Base-by-base conservation (phyloP, 1,140 invertebrate genomes). In the Aphelenchoides besseyi region DNA sequence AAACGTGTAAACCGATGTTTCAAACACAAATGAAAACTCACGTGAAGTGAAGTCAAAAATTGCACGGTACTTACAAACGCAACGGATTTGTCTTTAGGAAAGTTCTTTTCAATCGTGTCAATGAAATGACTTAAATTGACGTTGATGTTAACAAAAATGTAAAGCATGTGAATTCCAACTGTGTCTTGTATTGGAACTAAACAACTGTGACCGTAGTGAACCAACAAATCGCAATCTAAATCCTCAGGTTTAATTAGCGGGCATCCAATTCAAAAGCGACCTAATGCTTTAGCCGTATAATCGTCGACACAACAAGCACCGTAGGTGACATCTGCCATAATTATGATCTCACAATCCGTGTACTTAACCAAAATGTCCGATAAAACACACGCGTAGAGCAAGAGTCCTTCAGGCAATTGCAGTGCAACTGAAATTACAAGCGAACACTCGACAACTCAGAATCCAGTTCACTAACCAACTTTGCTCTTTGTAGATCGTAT, bases 221-320 rank as follows among this genome's bases (percentile, higher is more conserved):
- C 90, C 73, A 99, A 86, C 3, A 99, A 87, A 81, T 98, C 92
- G 37, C 92, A 93, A 18, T 79, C 79, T 77, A 36, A 79, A 76
- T 8, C 16, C 9, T 8, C 26, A 33, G 23, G 18, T 72, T 12
- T 36, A 3, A 75, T n/a, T 72, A 72, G 16, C 0, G 29, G 3
- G 23, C 16, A 61, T 41, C n/a, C 3, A 33, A 26, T 59, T 3
- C 3, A 70, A 63, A 63, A 2, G 28, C 66, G 52, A 77, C 91
- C 91, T 32, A 98, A 87, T 23, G 92, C 91, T 82, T 89, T 89
- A 0, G 96, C 95, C 9, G 93, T 95, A 78, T 90, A 93, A 87
- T 99, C 97, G 86, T 99, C 97, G n/a, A 99, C 91, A 86, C 97
- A 99, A 85, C 97, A 99, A 2, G 97, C 97, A n/a, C 96, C 97